These are phyloP conservation scores for Ivindomyrus marchei DNA, from an alignment of 2,113 vertebrate species.

Conservation along the genomic window DNA sequence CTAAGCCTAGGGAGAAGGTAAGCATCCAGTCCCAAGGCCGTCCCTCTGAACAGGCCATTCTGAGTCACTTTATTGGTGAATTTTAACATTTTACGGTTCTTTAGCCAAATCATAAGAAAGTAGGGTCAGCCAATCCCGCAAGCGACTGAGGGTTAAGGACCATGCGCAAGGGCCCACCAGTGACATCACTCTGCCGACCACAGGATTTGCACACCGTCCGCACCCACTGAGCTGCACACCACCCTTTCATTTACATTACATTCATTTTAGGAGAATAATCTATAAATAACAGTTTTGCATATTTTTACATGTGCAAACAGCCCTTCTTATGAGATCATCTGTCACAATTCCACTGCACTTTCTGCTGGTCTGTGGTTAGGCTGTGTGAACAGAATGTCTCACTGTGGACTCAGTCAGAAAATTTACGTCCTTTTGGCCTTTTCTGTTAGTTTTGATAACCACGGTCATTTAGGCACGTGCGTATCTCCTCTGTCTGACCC, in stretches of 20 bases:
- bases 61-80: background rate
- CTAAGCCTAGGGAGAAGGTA: constrained; percentile 80
- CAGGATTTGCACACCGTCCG: background rate
- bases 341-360: background rate
- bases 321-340: background rate
- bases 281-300: background rate
- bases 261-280: background rate
- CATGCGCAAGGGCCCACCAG: background rate
- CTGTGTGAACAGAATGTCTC: background rate
- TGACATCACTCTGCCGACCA: background rate
- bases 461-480: background rate
- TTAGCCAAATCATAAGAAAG: background rate
- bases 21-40: constrained; percentile 44
- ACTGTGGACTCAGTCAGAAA: background rate
- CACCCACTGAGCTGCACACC: background rate
- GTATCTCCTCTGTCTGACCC: background rate
- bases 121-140: background rate
- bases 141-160: background rate
- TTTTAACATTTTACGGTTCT: background rate
- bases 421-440: background rate
- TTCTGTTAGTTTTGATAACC: background rate
- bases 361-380: background rate
- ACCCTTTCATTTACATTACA: background rate
- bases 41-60: background rate
- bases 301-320: background rate